Conservation (phyloP, 2,797 vertebrate species). For the Spinus olivaceus region DNA sequence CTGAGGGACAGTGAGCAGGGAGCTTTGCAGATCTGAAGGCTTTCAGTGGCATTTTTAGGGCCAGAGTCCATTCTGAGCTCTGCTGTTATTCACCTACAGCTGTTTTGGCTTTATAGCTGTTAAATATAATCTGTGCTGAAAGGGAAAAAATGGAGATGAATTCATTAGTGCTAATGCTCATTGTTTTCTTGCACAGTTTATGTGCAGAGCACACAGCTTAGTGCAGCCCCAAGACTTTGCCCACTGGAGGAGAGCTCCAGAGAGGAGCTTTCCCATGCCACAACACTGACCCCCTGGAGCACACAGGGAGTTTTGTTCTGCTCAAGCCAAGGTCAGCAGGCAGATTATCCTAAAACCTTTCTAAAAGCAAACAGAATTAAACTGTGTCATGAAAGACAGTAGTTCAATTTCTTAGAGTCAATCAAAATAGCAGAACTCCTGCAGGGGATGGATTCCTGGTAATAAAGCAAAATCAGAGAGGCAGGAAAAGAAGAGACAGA, state of each 20-base stretch:
- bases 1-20: accelerated
- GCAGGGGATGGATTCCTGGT: not conserved
- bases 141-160: not conserved
- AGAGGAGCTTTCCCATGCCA: not conserved
- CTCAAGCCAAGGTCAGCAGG: not conserved
- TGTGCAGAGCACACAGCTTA: not conserved
- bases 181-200: not conserved
- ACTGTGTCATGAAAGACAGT: not conserved
- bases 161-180: not conserved
- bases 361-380: not conserved
- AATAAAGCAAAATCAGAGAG: not conserved
- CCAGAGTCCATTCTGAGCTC: not conserved
- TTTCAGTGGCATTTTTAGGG: not conserved
- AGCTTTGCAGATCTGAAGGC: not conserved
- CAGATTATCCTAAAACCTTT: not conserved
- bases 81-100: not conserved
- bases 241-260: not conserved
- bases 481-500: not conserved
- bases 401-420: not conserved
- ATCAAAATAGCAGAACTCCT: not conserved
- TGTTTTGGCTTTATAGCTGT: not conserved
- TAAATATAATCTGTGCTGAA: not conserved
- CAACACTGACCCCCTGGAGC: not conserved
- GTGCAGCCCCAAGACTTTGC: not conserved
- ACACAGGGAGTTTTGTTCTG: not conserved